Base-by-base conservation (phyloP, 2,888 invertebrate genomes). In the Spicauda simplicius region DNA sequence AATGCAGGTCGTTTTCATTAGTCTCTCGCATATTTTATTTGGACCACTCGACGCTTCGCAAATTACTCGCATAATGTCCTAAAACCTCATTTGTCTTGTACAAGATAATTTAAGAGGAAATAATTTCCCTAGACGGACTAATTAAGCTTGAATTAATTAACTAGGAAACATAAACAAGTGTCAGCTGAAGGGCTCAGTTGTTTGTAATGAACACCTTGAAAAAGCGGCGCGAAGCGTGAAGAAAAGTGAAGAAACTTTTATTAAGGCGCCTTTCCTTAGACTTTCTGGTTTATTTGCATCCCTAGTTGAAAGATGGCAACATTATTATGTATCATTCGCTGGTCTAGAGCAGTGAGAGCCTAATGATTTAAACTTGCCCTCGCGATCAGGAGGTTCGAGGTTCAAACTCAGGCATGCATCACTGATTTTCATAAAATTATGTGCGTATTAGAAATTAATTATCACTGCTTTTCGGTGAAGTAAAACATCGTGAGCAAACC, bases 141-240 rank as follows among this genome's bases (percentile, higher is more conserved):
- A 85, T 86, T 86, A 83, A 81, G 84, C 81, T 80, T 78, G 75
- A 83, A 84, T 84, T 85, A 83, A 86, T 86, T 84, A 86, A 84
- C 79, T 77, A 77, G 70, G 77, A 77, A 82, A 83, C 82, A 85
- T 82, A 82, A 85, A 84, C 82, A 85, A 82, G 79, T 80, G 78
- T 74, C 71, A 70, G 72, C 74, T 76, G 74, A 77, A 76, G 73
- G 72, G 78, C 76, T 77, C 73, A 71, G 71, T 33, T 10, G 33
- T 72, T 67, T 72, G 70, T 73, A 73, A 71, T 71, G 69, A 69
- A 64, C 65, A 67, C 64, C 68, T 68, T 62, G 66, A 64, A 54
- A 64, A 59, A 62, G 45, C 67, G 58, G 25, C 18, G 18, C 58
- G 61, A 61, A 48, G 56, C 57, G 16, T 16, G 14, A 6, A 37